These are phyloP conservation scores for Conopomorpha cramerella DNA, from an alignment of 1,140 invertebrate genomes.

Conservation along the genomic window DNA sequence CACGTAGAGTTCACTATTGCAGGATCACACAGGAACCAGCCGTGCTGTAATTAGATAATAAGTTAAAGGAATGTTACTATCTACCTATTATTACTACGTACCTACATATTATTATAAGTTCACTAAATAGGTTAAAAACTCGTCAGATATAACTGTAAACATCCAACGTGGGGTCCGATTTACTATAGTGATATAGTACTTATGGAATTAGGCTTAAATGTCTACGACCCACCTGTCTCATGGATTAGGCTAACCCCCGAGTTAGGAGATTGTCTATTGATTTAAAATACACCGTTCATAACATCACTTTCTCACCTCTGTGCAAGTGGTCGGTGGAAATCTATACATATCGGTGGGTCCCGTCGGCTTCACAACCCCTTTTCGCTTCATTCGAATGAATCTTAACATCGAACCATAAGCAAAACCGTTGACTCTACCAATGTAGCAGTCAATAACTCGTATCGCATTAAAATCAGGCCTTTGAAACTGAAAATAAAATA, in stretches of 20 bases:
- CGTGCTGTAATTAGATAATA: slow-evolving; percentile 33
- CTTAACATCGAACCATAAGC: slow-evolving; percentile 33
- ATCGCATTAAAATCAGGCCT: slow-evolving; percentile 19
- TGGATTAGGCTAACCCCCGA: not conserved
- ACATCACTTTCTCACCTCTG: slow-evolving; percentile 16
- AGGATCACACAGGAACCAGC: slow-evolving; percentile 39
- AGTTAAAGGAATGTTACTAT: too few relatives aligned
- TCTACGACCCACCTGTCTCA: too few relatives aligned
- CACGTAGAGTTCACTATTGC: slow-evolving; percentile 17
- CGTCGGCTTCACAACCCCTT: slow-evolving; percentile 36
- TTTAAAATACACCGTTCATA: not conserved
- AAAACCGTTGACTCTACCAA: slow-evolving; percentile 45
- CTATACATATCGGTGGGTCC: slow-evolving; percentile 40
- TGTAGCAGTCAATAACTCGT: slow-evolving; percentile 28
- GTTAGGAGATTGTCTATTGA: not conserved
- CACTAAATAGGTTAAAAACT: too few relatives aligned
- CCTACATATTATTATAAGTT: too few relatives aligned
- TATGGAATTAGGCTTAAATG: too few relatives aligned
- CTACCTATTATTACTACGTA: too few relatives aligned
- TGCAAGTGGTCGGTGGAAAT: slow-evolving; percentile 22
- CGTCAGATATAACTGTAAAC: too few relatives aligned
- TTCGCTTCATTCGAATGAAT: slow-evolving; percentile 42
- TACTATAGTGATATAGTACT: too few relatives aligned
- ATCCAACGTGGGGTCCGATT: too few relatives aligned
- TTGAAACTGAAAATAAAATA: slow-evolving; percentile 14